Evolutionary conservation across 2,113 vertebrate species (phyloP).

Genomic region (Talpa occidentalis): DNA sequence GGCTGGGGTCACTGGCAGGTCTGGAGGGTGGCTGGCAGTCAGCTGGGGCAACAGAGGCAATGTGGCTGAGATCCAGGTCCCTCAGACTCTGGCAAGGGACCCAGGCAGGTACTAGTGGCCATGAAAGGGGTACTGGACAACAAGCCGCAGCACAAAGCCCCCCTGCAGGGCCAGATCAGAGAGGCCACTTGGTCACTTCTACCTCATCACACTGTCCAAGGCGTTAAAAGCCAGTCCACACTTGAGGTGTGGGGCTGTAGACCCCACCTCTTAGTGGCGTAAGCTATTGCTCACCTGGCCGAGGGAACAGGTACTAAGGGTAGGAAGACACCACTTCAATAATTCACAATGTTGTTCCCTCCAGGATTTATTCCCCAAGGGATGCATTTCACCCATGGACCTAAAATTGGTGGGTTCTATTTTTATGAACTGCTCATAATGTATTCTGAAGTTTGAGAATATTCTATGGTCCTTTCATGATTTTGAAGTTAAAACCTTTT

Average conservation of each 20-base stretch:
- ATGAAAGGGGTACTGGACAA: background rate
- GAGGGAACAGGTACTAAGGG: conserved; percentile 7
- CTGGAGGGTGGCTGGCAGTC: background rate
- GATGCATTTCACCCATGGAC: background rate
- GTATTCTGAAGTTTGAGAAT: background rate
- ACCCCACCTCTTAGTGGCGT: background rate
- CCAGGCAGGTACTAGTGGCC: background rate
- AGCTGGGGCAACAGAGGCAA: background rate
- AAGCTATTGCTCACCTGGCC: background rate
- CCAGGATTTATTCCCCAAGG: background rate
- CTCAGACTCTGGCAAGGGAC: background rate
- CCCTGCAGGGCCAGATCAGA: background rate
- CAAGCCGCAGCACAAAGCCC: background rate
- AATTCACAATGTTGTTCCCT: background rate
- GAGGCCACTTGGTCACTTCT: background rate
- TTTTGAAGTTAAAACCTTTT: conserved; percentile 40
- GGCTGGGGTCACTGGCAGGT: background rate
- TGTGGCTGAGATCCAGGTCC: background rate
- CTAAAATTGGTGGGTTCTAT: background rate
- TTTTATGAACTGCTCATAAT: conserved; percentile 4
- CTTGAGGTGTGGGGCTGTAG: background rate
- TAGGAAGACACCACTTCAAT: background rate
- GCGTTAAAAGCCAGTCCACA: background rate
- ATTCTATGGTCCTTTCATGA: background rate
- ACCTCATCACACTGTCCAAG: background rate